These are phyloP conservation scores for Theretra japonica DNA, from an alignment of 2,888 invertebrate species.

Conservation along the genomic window DNA sequence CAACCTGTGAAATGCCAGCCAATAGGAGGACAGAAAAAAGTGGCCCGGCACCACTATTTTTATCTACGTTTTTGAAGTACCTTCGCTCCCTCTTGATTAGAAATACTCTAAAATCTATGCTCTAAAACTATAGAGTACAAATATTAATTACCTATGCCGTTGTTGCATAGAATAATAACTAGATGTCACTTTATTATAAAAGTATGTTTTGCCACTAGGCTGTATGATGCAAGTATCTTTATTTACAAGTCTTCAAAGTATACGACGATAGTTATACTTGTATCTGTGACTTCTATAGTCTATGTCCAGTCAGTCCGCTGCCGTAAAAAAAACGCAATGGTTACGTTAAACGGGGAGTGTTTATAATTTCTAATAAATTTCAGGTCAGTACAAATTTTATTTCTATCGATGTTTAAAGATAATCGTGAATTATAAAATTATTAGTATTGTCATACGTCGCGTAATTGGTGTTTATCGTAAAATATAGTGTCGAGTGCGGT, in stretches of 20 bases:
- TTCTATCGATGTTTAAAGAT: constrained; percentile 30
- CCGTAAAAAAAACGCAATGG: constrained; percentile 31
- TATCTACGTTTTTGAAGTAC: no score
- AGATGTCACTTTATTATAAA: constrained; percentile 11
- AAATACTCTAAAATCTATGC: no score
- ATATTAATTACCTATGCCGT: background rate
- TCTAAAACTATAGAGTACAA: no score
- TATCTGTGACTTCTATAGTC: background rate
- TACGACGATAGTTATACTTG: background rate
- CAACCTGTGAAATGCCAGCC: no score
- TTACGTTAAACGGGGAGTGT: constrained; percentile 35
- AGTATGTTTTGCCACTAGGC: background rate
- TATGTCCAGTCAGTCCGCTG: constrained; percentile 13
- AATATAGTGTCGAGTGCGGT: constrained; percentile 18
- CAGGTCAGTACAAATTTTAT: constrained; percentile 42
- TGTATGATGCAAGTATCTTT: background rate
- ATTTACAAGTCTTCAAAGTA: background rate
- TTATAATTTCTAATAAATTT: constrained; percentile 32
- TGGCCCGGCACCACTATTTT: no score
- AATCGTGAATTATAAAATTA: constrained; percentile 28
- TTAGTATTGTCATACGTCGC: constrained; percentile 20
- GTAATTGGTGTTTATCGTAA: constrained; percentile 9
- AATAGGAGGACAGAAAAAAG: no score
- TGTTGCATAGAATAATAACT: background rate
- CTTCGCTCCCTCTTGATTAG: no score